phyloP scores from a whole-genome alignment of 1,140 invertebrate genomes.

The Zaprionus africanus region DNA sequence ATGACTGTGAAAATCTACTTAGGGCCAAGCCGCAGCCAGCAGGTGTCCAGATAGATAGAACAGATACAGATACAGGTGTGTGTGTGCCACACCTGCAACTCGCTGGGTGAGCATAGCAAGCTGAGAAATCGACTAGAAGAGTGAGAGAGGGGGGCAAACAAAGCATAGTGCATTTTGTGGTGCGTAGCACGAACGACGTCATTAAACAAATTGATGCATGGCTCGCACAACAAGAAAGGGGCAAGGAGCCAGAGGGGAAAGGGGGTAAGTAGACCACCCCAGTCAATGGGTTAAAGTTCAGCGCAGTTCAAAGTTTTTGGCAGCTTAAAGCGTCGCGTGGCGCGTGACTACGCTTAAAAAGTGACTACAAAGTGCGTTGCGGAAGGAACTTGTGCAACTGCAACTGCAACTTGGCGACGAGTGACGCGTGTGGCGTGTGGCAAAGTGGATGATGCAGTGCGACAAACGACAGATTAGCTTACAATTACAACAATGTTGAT shows the following conservation, averaged over 20 bases:
- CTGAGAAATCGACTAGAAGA: constrained; percentile 19
- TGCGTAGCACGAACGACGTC: constrained; percentile 33
- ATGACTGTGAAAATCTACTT: constrained; percentile 67
- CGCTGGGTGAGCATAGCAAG: not conserved
- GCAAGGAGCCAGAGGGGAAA: not conserved
- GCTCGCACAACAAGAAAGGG: constrained; percentile 6
- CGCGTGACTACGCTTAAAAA: constrained; percentile 30
- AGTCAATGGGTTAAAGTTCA: constrained; percentile 46
- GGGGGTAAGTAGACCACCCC: not conserved
- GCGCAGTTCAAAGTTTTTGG: constrained; percentile 53
- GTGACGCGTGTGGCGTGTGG: not conserved
- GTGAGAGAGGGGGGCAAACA: constrained; percentile 9
- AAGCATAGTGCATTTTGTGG: constrained; percentile 44
- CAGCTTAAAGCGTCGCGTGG: constrained; percentile 48
- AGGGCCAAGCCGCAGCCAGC: constrained; percentile 32
- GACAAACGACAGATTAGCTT: constrained; percentile 72
- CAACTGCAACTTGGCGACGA: constrained; percentile 1
- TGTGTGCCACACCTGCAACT: not conserved
- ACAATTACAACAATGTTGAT: constrained; percentile 69
- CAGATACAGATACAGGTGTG: constrained; percentile 13
- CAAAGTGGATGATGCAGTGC: constrained; percentile 34
- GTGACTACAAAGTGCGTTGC: constrained; percentile 47
- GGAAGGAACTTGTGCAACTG: constrained; percentile 27
- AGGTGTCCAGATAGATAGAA: constrained; percentile 39
- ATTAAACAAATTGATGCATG: constrained; percentile 52